Conservation (phyloP, 1,140 invertebrate species). For the Drosophila chauvacae region DNA sequence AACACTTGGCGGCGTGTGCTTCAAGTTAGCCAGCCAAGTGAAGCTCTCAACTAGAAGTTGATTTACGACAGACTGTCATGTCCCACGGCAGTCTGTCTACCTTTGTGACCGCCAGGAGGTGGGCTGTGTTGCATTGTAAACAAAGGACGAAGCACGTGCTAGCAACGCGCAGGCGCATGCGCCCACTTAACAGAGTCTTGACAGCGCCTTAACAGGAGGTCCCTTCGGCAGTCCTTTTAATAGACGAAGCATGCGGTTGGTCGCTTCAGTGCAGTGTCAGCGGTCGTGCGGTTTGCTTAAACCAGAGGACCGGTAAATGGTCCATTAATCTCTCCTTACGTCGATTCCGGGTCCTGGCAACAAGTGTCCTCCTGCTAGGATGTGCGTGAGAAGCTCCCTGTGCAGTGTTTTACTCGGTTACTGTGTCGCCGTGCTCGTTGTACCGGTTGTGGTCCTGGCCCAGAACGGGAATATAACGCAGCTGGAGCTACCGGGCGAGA, state of each 20-base stretch:
- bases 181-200: conserved; percentile 42
- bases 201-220: conserved; percentile 40
- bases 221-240: conserved; percentile 35
- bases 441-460: conserved; percentile 5
- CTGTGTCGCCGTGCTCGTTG: conserved; percentile 20
- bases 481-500: conserved; percentile 22
- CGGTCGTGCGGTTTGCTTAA: conserved; percentile 32
- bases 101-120: background rate
- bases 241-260: conserved; percentile 7
- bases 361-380: conserved; percentile 52
- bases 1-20: background rate
- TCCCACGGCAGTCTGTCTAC: background rate
- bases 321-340: background rate
- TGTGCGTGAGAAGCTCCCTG: conserved; percentile 31
- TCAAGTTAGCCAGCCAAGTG: background rate
- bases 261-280: conserved; percentile 40
- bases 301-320: too few species aligned
- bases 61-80: background rate
- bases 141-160: conserved; percentile 61
- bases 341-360: conserved; percentile 45
- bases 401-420: conserved; percentile 27
- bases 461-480: conserved; percentile 29
- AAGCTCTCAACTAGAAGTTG: background rate
- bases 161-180: conserved; percentile 36
- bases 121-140: conserved; percentile 44